Percentiles rank a stretch among this genome's conserved stretches.
phyloP scores from a whole-genome alignment of 2,888 invertebrate genomes.

The Drosophila neoperkinsi region DNA sequence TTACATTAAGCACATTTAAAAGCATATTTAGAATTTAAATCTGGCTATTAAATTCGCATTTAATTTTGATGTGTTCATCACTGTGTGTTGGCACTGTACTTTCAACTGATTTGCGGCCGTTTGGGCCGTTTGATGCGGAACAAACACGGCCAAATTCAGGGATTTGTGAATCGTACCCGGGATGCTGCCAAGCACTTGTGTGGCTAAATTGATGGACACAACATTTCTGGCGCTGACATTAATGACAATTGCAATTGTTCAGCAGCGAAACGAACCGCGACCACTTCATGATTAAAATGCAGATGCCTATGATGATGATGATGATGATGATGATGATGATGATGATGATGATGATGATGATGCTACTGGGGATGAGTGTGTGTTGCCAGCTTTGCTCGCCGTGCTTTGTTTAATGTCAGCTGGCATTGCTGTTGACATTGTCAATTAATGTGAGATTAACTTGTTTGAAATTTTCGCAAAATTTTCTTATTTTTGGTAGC shows the following conservation, averaged over 20 bases:
- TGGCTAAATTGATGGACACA: conserved; percentile 71
- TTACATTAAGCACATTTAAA: not conserved
- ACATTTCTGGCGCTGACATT: conserved; percentile 63
- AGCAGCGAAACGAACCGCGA: conserved; percentile 63
- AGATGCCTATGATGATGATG: conserved; percentile 6
- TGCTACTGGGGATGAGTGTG: not conserved
- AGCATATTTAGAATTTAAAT: not conserved
- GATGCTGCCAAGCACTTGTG: conserved; percentile 41
- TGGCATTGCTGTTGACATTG: conserved; percentile 71
- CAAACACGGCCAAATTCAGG: conserved; percentile 10
- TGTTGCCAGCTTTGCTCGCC: conserved; percentile 34
- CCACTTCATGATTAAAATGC: conserved; percentile 48
- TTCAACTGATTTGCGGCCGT: conserved; percentile 9
- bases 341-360: not conserved
- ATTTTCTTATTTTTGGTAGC: conserved; percentile 29
- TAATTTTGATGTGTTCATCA: not conserved
- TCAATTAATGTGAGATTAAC: conserved; percentile 76
- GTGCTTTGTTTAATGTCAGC: conserved; percentile 55
- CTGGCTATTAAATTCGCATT: not conserved
- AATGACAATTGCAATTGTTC: conserved; percentile 71
- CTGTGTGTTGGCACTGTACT: conserved; percentile 18
- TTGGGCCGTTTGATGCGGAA: conserved; percentile 18
- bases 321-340: not conserved
- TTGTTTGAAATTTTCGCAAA: conserved; percentile 25
- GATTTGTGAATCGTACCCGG: conserved; percentile 2